Conservation (phyloP, 2,113 vertebrate species). For the Emydocephalus ijimae region DNA sequence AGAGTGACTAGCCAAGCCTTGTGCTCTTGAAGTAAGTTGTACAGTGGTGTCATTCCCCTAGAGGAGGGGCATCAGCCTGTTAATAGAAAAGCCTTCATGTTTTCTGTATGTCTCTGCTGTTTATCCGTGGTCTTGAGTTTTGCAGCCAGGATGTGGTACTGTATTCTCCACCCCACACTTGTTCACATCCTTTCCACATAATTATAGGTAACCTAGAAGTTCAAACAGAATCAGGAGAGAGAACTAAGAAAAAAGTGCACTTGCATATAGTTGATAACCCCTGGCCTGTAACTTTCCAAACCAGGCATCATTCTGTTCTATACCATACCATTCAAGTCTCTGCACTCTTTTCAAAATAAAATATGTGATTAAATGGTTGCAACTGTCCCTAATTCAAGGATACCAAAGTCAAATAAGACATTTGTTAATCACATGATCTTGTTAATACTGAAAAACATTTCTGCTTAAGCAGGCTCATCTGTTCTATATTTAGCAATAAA, state of each 20-base stretch:
- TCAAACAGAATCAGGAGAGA: neutral
- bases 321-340: neutral
- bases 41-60: neutral
- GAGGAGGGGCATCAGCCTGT: neutral
- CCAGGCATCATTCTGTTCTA: neutral
- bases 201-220: neutral
- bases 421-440: neutral
- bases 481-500: conserved; percentile 1
- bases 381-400: neutral
- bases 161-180: neutral
- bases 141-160: neutral
- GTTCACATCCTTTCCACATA: neutral
- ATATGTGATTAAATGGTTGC: neutral
- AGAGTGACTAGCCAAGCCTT: neutral
- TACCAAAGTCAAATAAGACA: neutral
- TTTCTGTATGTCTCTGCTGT: neutral
- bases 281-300: neutral
- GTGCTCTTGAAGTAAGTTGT: no score
- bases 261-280: neutral
- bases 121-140: neutral
- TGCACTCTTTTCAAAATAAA: neutral
- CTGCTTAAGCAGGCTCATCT: neutral
- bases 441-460: neutral
- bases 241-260: neutral
- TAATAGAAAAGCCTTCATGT: neutral